Evolutionary conservation across 2,113 vertebrate species (phyloP).

Genomic region (Anolis sagrei): DNA sequence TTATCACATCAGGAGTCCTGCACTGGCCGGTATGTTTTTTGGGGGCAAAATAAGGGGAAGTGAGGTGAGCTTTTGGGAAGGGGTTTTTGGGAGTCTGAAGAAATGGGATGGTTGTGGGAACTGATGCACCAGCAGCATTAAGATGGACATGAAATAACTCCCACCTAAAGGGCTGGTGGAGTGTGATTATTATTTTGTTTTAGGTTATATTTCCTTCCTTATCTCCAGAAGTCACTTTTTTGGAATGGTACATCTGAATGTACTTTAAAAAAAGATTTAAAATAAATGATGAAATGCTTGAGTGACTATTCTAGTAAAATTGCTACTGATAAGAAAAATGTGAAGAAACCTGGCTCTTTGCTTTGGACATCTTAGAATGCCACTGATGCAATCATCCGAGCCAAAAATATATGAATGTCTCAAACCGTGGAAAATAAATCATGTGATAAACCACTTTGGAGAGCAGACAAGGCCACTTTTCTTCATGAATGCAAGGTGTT

Average conservation of each 20-base stretch:
- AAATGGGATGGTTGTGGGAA: too few species aligned
- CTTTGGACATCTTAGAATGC: not conserved
- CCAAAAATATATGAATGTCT: conserved; percentile 15
- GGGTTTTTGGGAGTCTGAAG: too few species aligned
- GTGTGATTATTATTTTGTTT: not conserved
- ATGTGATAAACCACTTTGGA: conserved; percentile 1
- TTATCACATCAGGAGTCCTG: too few species aligned
- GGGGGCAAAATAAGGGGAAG: too few species aligned
- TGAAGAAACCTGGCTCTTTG: not conserved
- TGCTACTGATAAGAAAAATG: not conserved
- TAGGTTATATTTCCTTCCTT: not conserved
- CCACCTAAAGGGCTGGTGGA: not conserved
- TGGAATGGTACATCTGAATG: too few species aligned
- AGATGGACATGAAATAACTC: too few species aligned
- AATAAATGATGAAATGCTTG: not conserved
- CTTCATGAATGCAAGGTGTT: conserved; percentile 23
- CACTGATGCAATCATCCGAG: not conserved
- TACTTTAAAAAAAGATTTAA: not conserved
- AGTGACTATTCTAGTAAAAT: not conserved
- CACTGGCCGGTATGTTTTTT: too few species aligned
- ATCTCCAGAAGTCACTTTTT: not conserved
- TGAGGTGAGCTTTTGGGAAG: too few species aligned
- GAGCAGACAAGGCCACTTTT: not conserved
- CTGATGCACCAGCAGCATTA: too few species aligned
- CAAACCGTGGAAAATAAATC: conserved; percentile 7